Conservation (phyloP, 2,797 vertebrate species). For the Mus spretus region DNA sequence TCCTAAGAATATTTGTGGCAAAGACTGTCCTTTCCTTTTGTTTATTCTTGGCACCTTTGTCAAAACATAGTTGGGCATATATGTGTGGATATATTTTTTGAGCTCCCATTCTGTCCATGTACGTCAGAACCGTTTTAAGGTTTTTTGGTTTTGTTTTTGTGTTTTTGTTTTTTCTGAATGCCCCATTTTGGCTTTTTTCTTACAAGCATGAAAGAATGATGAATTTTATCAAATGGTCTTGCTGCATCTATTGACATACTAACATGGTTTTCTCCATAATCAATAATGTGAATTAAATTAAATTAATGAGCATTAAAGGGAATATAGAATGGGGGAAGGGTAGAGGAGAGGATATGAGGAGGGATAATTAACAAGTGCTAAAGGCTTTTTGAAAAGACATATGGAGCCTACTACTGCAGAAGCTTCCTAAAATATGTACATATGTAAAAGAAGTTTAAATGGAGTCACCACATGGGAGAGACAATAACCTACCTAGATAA, state of each 20-base stretch:
- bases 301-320: not conserved
- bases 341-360: not conserved
- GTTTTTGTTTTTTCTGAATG: not conserved
- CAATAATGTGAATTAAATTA: not conserved
- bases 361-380: not conserved
- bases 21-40: not conserved
- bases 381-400: not conserved
- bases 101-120: not conserved
- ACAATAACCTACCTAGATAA: not conserved
- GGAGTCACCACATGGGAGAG: not conserved
- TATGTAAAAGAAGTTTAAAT: not conserved
- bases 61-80: constrained; percentile 1
- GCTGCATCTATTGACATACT: not conserved
- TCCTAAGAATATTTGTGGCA: not conserved
- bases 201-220: not conserved
- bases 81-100: not conserved
- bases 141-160: no score
- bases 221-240: constrained; percentile 2
- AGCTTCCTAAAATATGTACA: not conserved
- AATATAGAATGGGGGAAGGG: not conserved
- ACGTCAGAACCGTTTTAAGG: not conserved
- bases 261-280: not conserved
- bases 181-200: not conserved
- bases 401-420: not conserved
- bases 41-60: constrained; percentile 9